Conservation (phyloP, 2,888 invertebrate genomes). For the Metallyticus violacea region DNA sequence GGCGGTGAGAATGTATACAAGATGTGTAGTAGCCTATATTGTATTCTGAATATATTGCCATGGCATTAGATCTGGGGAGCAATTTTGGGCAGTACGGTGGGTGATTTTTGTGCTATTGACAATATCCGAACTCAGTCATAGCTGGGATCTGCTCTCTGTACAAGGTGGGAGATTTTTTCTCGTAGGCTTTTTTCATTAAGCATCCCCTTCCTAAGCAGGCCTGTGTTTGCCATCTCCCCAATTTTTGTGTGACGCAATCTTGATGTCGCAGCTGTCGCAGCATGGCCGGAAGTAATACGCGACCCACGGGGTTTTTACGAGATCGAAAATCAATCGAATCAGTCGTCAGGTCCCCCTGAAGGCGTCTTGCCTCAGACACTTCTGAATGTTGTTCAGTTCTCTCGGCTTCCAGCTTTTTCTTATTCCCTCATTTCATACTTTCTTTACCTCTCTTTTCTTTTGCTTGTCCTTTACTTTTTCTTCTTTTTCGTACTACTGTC, state of each 20-base stretch:
- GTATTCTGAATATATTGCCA: no score
- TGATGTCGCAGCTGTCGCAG: not conserved
- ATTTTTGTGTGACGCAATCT: not conserved
- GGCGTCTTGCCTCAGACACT: not conserved
- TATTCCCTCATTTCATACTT: not conserved
- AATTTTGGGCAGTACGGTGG: no score
- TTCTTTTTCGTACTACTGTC: not conserved
- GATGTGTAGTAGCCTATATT: no score
- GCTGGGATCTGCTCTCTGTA: not conserved
- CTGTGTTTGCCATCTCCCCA: not conserved
- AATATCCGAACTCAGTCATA: not conserved
- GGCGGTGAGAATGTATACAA: no score
- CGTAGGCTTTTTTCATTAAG: not conserved
- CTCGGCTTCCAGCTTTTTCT: not conserved
- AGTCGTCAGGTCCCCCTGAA: constrained; percentile 9
- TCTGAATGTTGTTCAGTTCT: not conserved
- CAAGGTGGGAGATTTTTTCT: not conserved
- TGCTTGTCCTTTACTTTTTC: not conserved
- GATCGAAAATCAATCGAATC: constrained; percentile 31
- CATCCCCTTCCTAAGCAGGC: not conserved
- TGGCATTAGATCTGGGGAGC: no score
- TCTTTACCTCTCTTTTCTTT: not conserved
- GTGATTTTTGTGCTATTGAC: not conserved
- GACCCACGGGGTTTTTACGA: constrained; percentile 16
- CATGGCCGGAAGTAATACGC: constrained; percentile 24